phyloP scores from a whole-genome alignment of 2,797 vertebrate species.

The Rallus crepitans region DNA sequence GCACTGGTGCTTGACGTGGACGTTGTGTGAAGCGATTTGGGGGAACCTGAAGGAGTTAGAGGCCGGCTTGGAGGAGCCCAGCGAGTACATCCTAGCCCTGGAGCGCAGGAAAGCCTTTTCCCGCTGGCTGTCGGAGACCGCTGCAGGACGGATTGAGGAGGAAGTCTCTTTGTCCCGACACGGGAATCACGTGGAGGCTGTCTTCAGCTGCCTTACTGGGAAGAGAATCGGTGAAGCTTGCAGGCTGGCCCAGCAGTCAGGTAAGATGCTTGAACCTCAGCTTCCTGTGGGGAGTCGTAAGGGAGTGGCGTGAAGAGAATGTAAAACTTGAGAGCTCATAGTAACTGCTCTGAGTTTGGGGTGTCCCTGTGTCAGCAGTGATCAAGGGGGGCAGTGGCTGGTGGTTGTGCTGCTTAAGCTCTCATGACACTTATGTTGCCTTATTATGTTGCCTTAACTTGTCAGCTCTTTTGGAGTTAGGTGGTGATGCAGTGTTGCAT shows the following conservation, averaged over 20 bases:
- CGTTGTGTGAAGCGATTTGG: conserved; percentile 91
- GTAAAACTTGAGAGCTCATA: background rate
- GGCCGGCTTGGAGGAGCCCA: conserved; percentile 49
- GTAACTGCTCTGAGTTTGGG: accelerated
- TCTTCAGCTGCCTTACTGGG: conserved; percentile 95
- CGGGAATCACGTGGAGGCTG: conserved; percentile 80
- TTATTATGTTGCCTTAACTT: background rate
- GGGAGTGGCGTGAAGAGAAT: no score
- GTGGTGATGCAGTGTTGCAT: background rate
- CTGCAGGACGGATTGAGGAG: conserved; percentile 82
- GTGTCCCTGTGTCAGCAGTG: background rate
- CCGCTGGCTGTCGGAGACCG: conserved; percentile 86
- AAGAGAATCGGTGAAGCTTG: conserved; percentile 91
- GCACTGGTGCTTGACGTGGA: conserved; percentile 92
- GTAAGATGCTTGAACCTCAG: conserved; percentile 46
- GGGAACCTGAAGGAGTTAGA: conserved; percentile 82
- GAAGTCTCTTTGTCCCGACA: conserved; percentile 82
- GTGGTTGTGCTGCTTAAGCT: no score
- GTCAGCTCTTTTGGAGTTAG: no score
- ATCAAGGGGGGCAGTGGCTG: background rate
- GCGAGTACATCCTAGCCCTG: conserved; percentile 84
- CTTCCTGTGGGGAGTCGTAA: accelerated
- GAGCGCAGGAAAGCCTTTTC: conserved; percentile 89
- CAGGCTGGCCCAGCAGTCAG: conserved; percentile 88
- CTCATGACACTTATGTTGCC: no score